These are phyloP conservation scores for Cremastinae sp. DNA, from an alignment of 2,888 invertebrate species.

Conservation along the genomic window DNA sequence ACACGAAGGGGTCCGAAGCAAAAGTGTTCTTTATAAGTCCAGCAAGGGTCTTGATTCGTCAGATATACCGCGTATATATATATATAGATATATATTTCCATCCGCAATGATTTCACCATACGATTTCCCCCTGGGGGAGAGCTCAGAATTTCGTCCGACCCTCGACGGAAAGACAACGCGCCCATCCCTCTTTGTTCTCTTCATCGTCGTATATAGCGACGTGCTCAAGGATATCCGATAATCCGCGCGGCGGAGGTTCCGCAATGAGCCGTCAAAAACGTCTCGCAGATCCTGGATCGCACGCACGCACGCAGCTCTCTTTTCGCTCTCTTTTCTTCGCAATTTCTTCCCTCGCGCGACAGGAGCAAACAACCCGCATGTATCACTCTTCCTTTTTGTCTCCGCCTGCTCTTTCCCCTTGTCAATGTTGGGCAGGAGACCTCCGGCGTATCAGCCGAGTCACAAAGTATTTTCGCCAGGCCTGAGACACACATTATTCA, in stretches of 20 bases:
- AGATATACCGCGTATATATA: neutral
- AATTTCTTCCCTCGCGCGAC: constrained; percentile 34
- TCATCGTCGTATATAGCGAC: constrained; percentile 46
- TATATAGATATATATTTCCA: neutral
- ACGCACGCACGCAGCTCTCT: constrained; percentile 55
- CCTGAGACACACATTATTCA: too few relatives aligned
- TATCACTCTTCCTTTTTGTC: constrained; percentile 17
- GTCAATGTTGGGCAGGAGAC: neutral
- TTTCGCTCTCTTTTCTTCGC: constrained; percentile 48
- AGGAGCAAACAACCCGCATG: constrained; percentile 50
- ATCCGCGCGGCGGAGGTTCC: constrained; percentile 18
- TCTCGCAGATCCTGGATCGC: constrained; percentile 54
- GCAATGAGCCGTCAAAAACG: constrained; percentile 48
- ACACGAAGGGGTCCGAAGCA: constrained; percentile 11
- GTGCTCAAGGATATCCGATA: constrained; percentile 24
- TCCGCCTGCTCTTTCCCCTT: too few relatives aligned
- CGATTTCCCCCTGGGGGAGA: constrained; percentile 34
- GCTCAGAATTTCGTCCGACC: constrained; percentile 42
- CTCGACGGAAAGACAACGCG: constrained; percentile 26
- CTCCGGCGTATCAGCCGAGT: too few relatives aligned
- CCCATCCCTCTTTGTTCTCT: constrained; percentile 15
- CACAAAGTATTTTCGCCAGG: too few relatives aligned
- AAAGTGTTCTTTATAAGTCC: constrained; percentile 23
- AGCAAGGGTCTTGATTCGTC: neutral
- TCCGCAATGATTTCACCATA: constrained; percentile 42